Evolutionary conservation across 2,797 vertebrate species (phyloP).

Genomic region (Dicrostonyx torquatus): DNA sequence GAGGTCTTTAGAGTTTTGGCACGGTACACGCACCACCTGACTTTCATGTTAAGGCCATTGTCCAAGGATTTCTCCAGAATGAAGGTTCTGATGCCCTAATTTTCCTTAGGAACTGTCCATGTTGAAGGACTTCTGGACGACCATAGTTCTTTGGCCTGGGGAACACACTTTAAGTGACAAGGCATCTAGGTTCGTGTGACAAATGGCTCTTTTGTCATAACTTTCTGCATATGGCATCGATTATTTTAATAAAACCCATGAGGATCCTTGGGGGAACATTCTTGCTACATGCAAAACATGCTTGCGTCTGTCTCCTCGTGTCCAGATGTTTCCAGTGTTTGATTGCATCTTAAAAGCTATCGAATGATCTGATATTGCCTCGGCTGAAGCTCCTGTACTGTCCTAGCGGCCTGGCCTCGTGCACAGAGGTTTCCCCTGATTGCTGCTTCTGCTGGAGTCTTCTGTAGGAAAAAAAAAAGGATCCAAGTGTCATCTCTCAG

Average conservation of each 20-base stretch:
- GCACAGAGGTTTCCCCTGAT: not conserved
- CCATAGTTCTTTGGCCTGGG: not conserved
- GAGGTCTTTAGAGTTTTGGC: not conserved
- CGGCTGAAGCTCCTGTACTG: not conserved
- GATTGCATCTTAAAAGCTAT: not conserved
- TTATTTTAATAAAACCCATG: not conserved
- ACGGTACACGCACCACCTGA: too few relatives aligned
- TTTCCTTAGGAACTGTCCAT: not conserved
- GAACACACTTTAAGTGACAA: not conserved
- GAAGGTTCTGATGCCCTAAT: not conserved
- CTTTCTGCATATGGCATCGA: not conserved
- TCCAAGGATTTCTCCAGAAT: not conserved
- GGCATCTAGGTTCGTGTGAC: too few relatives aligned
- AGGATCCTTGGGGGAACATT: not conserved
- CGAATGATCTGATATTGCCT: not conserved
- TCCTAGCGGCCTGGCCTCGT: not conserved
- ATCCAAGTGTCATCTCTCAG: not conserved
- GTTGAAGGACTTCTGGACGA: not conserved
- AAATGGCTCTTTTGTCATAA: not conserved
- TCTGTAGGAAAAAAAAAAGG: not conserved
- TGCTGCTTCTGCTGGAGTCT: not conserved
- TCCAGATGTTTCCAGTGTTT: not conserved
- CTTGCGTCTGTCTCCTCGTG: rapidly evolving
- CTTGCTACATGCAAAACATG: not conserved
- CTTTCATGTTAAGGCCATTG: not conserved